These are phyloP conservation scores for Lucilia sericata DNA, from an alignment of 1,140 invertebrate genomes.

Conservation along the genomic window DNA sequence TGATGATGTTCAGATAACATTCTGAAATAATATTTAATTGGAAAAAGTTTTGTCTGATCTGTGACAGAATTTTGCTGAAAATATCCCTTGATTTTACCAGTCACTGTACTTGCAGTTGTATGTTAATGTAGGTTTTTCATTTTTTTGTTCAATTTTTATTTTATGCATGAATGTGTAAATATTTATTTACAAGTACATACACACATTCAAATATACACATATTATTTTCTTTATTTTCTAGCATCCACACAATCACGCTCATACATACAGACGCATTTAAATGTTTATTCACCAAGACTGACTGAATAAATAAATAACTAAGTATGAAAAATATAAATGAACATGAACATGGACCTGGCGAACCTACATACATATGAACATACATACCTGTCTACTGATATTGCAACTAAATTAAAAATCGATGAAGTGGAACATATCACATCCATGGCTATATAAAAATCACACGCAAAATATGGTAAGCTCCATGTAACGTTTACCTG, in stretches of 20 bases:
- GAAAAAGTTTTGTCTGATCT: no score
- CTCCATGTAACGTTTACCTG: constrained; percentile 88
- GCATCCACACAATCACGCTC: not conserved
- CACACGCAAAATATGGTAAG: constrained; percentile 91
- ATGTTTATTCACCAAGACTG: no score
- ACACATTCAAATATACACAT: no score
- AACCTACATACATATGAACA: no score
- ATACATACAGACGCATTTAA: no score
- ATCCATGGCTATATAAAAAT: constrained; percentile 99
- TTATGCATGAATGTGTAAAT: constrained; percentile 8
- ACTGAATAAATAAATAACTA: no score
- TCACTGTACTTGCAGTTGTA: not conserved
- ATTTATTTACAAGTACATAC: not conserved
- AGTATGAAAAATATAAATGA: no score
- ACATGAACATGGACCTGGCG: not conserved
- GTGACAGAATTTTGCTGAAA: no score
- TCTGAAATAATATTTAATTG: no score
- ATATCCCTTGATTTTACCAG: not conserved
- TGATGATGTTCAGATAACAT: no score
- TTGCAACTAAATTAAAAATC: constrained; percentile 98
- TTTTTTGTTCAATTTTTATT: not conserved
- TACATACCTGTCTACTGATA: constrained; percentile 95
- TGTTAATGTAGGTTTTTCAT: not conserved
- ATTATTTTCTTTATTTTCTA: not conserved
- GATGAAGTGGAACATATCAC: constrained; percentile 98